A percentile compares a stretch with the other conserved stretches of the same genome.
phyloP scores from a whole-genome alignment of 1,140 invertebrate genomes.

The Heliconius congener region DNA sequence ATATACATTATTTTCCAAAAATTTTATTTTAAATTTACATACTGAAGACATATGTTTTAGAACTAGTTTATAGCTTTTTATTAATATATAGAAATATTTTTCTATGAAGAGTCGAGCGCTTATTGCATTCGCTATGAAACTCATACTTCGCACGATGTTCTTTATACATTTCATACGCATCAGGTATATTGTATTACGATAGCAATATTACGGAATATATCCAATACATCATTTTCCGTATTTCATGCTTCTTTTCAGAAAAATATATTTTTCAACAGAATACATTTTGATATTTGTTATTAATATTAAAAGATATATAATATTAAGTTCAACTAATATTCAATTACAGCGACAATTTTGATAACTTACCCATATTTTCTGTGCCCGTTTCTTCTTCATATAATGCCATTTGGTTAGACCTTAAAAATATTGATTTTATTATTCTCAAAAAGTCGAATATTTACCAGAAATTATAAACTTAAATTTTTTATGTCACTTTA shows the following conservation, averaged over 20 bases:
- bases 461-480: too few relatives aligned
- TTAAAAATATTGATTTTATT: conserved; percentile 47
- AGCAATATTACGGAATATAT: background rate
- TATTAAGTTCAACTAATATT: conserved; percentile 8
- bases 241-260: background rate
- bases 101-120: background rate
- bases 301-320: background rate
- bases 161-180: conserved; percentile 1
- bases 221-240: background rate
- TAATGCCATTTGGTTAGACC: conserved; percentile 81
- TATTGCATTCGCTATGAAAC: background rate
- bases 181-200: background rate
- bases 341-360: background rate
- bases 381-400: conserved; percentile 56
- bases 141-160: background rate
- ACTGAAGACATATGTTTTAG: too few relatives aligned
- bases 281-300: too few relatives aligned
- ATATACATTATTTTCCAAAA: too few relatives aligned
- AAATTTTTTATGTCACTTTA: too few relatives aligned
- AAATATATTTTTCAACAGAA: background rate
- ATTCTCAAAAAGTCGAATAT: background rate
- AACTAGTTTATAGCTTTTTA: background rate
- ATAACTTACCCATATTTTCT: conserved; percentile 49
- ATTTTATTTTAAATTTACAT: too few relatives aligned
- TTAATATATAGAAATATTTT: background rate